These are phyloP conservation scores for Cantharis lateralis DNA, from an alignment of 2,888 invertebrate genomes.

Conservation along the genomic window DNA sequence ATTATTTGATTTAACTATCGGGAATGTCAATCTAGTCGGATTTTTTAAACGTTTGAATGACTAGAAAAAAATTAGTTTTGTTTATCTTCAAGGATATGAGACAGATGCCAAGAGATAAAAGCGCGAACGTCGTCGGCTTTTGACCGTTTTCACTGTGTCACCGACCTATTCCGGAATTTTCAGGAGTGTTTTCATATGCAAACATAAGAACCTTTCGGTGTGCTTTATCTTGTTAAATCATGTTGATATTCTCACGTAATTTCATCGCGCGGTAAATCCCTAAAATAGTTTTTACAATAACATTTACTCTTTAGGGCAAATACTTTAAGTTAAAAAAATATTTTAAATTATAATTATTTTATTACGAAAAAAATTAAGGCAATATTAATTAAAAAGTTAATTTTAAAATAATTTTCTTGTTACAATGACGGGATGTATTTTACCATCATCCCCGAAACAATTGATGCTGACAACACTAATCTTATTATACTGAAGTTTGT, in stretches of 20 bases:
- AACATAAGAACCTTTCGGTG: neutral
- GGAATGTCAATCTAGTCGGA: neutral
- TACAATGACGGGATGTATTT: constrained; percentile 11
- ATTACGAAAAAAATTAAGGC: neutral
- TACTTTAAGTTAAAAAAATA: neutral
- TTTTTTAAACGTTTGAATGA: neutral
- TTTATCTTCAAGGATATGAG: neutral
- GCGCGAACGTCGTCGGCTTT: neutral
- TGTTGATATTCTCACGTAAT: neutral
- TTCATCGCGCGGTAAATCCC: neutral
- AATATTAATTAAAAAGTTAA: constrained; percentile 3
- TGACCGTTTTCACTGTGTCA: constrained; percentile 4
- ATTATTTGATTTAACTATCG: neutral
- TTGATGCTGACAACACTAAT: constrained; percentile 18
- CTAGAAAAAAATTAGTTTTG: neutral
- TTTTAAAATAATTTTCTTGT: constrained; percentile 7
- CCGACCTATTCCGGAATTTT: neutral
- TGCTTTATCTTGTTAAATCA: neutral
- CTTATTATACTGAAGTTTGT: constrained; percentile 6
- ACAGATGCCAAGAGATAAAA: constrained; percentile 1
- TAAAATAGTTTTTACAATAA: neutral
- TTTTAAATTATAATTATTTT: neutral
- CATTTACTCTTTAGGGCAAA: neutral
- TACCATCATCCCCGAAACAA: constrained; percentile 7
- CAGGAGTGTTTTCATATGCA: neutral